Base-by-base conservation (phyloP, 2,113 vertebrate genomes). In the Lophius piscatorius region DNA sequence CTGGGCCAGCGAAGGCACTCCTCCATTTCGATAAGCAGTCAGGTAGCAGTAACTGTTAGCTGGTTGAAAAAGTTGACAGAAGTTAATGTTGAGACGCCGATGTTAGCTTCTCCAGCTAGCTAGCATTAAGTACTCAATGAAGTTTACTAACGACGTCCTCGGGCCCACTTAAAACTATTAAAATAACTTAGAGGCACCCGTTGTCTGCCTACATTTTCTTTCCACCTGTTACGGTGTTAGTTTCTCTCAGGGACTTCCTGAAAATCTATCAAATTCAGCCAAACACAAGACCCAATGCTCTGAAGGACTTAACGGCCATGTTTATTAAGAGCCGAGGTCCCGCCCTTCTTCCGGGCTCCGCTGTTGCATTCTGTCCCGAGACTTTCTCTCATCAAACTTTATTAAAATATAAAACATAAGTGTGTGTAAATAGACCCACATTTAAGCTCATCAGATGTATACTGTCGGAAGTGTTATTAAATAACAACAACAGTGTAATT, bases 271-370 rank as follows among this genome's bases (percentile, higher is more conserved):
- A 76, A 80, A 65, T 69, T 80, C 74, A 83, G 36, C 63, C 70
- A 72, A 72, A 76, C 80, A 70, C 67, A 77, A 59, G 35, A 49
- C 61, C 71, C 35, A 64, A 61, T 46, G 54, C 79, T 52, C 35
- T 28, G 4, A 44, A 84, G 57, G 73, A 63, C 55, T 85, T 73
- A 67, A 66, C 84, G 84, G 84, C 85, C 88, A 87, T 89, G 88
- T 89, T 87, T 85, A 82, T 80, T 50, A 33, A 33, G 60, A 58
- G 54, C 55, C 18, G 22, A 82, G 78, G 81, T 81, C 76, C 84
- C 81, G 82, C 87, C 87, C 82, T 76, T 48, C 75, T 88, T 88
- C 86, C 84, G 82, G 80, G 47, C 74, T 76, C 26, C 42, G 33
- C 61, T 29, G 54, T 2, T 24, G 3, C n/a, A 51, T 47, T 63